Percentiles rank a stretch among this genome's conserved stretches.
phyloP scores from a whole-genome alignment of 2,113 vertebrate species.

The Scatophagus argus region DNA sequence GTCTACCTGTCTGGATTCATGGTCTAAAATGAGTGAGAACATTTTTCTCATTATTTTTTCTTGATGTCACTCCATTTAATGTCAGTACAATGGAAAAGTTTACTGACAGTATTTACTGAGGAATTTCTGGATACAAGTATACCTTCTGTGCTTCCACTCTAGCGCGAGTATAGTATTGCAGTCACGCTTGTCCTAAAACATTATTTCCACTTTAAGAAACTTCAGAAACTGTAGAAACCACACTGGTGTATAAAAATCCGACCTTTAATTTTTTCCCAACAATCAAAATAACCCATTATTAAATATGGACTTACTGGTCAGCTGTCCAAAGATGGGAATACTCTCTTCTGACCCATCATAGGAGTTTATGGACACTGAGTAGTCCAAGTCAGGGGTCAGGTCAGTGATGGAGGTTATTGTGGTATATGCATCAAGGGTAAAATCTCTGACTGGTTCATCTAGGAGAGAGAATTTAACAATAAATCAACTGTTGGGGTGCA shows the following conservation, averaged over 20 bases:
- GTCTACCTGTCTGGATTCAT: background rate
- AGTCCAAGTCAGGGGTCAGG: conserved; percentile 90
- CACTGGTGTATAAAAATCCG: background rate
- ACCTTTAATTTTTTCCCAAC: background rate
- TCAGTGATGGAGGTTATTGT: conserved; percentile 90
- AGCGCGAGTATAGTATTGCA: background rate
- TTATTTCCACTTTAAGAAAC: no score
- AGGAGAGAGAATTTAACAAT: conserved; percentile 51
- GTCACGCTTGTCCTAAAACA: no score
- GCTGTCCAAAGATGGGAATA: conserved; percentile 93
- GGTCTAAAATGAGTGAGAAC: background rate
- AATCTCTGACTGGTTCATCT: conserved; percentile 93
- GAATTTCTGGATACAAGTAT: no score
- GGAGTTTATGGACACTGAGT: conserved; percentile 92
- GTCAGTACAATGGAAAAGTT: no score
- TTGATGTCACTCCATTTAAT: background rate
- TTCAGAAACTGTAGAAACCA: no score
- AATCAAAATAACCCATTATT: background rate
- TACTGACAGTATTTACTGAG: no score
- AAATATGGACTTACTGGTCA: conserved; percentile 91
- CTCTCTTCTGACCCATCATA: conserved; percentile 92
- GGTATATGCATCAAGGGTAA: conserved; percentile 87
- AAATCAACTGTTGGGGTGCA: background rate
- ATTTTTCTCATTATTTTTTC: background rate
- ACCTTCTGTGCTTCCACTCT: background rate